A percentile compares a stretch with the other conserved stretches of the same genome.
Conservation (phyloP, 2,888 invertebrate genomes). For the Adelphocoris suturalis region DNA sequence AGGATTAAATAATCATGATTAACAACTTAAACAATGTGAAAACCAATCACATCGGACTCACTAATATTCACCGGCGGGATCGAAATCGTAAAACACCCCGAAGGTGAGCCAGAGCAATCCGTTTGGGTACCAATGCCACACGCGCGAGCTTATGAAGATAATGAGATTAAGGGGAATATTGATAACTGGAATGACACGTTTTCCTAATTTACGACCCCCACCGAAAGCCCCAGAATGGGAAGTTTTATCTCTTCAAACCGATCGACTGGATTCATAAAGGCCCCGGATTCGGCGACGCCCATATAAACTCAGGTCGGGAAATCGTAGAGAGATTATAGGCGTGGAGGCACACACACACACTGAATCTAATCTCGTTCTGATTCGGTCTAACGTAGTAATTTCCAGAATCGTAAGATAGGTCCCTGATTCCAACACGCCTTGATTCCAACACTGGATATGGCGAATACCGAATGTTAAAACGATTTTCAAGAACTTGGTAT, state of each 20-base stretch:
- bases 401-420: not conserved
- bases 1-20: not conserved
- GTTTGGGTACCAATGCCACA: not conserved
- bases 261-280: constrained; percentile 26
- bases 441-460: no score
- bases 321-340: not conserved
- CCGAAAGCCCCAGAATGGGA: not conserved
- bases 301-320: constrained; percentile 4
- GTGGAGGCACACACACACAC: not conserved
- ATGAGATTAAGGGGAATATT: constrained; percentile 30
- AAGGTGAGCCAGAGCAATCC: constrained; percentile 13
- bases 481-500: no score
- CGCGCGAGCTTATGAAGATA: not conserved
- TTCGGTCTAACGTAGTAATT: not conserved
- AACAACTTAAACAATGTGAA: not conserved
- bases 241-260: constrained; percentile 17
- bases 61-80: not conserved
- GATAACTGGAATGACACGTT: constrained; percentile 30
- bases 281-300: constrained; percentile 2
- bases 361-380: not conserved
- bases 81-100: not conserved
- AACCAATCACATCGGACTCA: not conserved
- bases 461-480: no score
- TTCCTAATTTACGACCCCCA: constrained; percentile 20
- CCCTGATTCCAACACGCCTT: no score